These are phyloP conservation scores for Holcopasites calliopsidis DNA, from an alignment of 1,140 invertebrate species.

Conservation along the genomic window DNA sequence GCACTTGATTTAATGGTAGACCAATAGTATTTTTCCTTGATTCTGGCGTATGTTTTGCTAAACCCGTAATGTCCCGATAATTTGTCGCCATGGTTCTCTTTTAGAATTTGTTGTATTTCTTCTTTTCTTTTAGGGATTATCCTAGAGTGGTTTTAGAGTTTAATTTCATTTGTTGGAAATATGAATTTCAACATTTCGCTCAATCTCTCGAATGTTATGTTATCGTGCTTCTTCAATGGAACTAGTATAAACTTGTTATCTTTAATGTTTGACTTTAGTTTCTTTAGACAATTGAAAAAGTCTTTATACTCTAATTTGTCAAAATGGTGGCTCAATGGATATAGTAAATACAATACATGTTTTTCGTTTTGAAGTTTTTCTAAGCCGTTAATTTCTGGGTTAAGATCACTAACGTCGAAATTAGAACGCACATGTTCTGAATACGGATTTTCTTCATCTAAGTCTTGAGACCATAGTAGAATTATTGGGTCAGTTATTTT, in stretches of 20 bases:
- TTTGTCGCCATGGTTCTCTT: no score
- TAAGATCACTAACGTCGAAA: no score
- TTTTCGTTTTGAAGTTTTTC: not conserved
- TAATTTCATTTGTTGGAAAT: not conserved
- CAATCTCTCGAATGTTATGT: not conserved
- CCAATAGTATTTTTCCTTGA: no score
- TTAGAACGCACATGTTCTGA: not conserved
- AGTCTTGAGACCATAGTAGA: not conserved
- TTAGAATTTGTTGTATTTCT: not conserved
- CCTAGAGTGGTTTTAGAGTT: not conserved
- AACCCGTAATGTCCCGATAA: no score
- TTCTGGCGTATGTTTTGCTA: no score
- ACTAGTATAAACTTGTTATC: not conserved
- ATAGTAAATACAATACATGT: not conserved
- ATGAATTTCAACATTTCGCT: conserved; percentile 2
- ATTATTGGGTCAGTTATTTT: not conserved
- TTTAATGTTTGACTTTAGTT: no score
- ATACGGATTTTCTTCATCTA: not conserved
- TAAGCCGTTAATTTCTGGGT: not conserved
- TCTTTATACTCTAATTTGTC: no score
- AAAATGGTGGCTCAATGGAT: not conserved
- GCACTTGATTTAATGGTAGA: no score
- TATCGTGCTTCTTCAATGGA: not conserved
- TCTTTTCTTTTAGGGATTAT: not conserved
- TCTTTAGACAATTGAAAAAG: no score